phyloP scores from a whole-genome alignment of 2,797 vertebrate species.

The Amazona finschi region DNA sequence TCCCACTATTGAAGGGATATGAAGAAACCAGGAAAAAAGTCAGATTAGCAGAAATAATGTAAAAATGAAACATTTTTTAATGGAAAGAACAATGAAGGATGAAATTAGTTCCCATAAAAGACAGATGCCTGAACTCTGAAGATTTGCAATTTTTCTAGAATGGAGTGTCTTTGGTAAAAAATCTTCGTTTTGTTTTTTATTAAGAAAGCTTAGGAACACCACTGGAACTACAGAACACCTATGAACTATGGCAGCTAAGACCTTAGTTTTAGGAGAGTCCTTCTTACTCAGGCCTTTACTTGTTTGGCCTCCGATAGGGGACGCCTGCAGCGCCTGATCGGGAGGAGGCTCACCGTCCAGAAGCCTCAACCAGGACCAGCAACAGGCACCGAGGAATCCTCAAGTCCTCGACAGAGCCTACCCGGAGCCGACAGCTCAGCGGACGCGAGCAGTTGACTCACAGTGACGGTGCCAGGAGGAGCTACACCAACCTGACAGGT shows the following conservation, averaged over 20 bases:
- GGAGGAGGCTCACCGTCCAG: no score
- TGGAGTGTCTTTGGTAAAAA: neutral
- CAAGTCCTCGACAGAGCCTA: no score
- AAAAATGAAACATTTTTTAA: neutral
- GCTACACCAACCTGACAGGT: no score
- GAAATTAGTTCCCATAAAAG: neutral
- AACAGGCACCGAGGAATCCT: no score
- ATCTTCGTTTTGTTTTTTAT: neutral
- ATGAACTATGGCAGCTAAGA: neutral
- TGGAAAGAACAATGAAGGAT: neutral
- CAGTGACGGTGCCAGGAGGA: no score
- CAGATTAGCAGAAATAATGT: neutral
- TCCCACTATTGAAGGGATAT: neutral
- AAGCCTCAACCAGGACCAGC: no score
- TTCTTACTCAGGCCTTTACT: neutral
- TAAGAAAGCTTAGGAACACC: neutral
- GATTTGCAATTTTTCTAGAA: neutral
- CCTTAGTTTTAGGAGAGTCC: neutral
- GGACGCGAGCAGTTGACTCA: no score
- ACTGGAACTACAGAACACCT: neutral
- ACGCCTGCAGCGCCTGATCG: no score
- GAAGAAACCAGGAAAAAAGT: neutral
- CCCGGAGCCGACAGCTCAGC: no score
- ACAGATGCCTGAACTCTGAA: neutral
- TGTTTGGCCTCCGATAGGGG: neutral